phyloP scores from a whole-genome alignment of 1,140 invertebrate genomes.

The Orchesella cincta region DNA sequence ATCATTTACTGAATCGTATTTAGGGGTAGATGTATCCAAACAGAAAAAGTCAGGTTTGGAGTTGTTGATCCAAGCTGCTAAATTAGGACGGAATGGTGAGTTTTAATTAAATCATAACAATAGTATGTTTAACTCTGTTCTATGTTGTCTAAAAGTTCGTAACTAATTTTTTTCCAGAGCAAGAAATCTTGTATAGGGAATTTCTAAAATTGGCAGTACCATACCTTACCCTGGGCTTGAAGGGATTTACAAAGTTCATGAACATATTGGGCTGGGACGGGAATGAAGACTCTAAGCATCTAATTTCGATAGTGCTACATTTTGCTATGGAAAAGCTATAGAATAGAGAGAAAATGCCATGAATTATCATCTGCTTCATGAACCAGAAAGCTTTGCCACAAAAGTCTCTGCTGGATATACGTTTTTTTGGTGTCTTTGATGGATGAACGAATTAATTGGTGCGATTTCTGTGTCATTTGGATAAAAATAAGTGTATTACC shows the following conservation, averaged over 20 bases:
- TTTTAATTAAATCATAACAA: not conserved
- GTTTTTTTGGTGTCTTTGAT: constrained; percentile 57
- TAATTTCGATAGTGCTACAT: constrained; percentile 34
- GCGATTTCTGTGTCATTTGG: no score
- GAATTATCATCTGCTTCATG: constrained; percentile 24
- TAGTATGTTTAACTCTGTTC: not conserved
- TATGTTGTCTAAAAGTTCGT: constrained; percentile 22
- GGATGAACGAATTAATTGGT: no score
- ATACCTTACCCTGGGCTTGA: constrained; percentile 54
- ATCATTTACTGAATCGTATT: constrained; percentile 21
- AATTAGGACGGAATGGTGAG: constrained; percentile 49
- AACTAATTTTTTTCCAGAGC: constrained; percentile 54
- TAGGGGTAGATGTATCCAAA: constrained; percentile 17
- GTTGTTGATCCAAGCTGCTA: constrained; percentile 55
- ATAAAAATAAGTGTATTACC: no score
- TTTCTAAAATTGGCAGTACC: constrained; percentile 54
- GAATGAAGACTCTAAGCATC: constrained; percentile 46
- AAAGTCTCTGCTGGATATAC: not conserved
- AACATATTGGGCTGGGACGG: constrained; percentile 53
- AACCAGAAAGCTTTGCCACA: no score
- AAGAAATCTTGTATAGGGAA: constrained; percentile 57
- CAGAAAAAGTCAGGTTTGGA: constrained; percentile 49
- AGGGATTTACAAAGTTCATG: constrained; percentile 54
- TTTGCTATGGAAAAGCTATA: not conserved
- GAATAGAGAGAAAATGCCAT: not conserved